Percentiles rank a stretch among this genome's conserved stretches.
These are phyloP conservation scores for Xiphophorus birchmanni DNA, from an alignment of 2,797 vertebrate genomes.

Conservation along the genomic window DNA sequence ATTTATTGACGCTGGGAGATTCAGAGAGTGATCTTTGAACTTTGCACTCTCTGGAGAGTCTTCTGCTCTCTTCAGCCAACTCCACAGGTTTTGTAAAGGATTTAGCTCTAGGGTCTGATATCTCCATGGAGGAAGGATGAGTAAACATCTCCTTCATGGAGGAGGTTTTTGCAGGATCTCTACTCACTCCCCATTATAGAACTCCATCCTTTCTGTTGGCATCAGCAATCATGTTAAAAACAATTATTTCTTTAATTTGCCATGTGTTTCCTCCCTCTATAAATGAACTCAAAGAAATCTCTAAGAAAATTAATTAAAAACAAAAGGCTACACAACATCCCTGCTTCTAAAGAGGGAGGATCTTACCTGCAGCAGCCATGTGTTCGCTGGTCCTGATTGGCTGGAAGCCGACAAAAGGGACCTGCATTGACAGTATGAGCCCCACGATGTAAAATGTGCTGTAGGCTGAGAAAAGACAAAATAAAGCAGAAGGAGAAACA, in stretches of 20 bases:
- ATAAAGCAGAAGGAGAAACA: not conserved
- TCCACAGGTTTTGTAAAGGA: not conserved
- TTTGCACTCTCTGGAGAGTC: not conserved
- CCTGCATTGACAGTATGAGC: conserved; percentile 97
- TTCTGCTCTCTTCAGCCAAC: not conserved
- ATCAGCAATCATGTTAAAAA: not conserved
- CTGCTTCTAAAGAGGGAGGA: conserved; percentile 7
- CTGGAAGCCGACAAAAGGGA: conserved; percentile 98
- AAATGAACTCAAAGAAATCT: not conserved
- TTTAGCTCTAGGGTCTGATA: not conserved
- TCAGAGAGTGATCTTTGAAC: not conserved
- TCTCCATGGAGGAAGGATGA: not conserved
- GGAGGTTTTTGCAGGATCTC: not conserved
- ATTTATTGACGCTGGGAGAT: not conserved
- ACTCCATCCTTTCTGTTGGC: not conserved
- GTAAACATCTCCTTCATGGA: not conserved
- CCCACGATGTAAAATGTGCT: conserved; percentile 99
- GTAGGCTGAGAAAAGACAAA: conserved; percentile 84
- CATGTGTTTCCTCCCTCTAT: not conserved
- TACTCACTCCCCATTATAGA: not conserved
- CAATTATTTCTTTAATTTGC: not conserved
- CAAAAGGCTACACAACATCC: not conserved
- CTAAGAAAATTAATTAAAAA: not conserved
- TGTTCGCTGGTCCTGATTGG: conserved; percentile 99
- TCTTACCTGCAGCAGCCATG: conserved; percentile 96